These are phyloP conservation scores for Phylloscopus trochiloides DNA, from an alignment of 2,113 vertebrate genomes.

Conservation along the genomic window DNA sequence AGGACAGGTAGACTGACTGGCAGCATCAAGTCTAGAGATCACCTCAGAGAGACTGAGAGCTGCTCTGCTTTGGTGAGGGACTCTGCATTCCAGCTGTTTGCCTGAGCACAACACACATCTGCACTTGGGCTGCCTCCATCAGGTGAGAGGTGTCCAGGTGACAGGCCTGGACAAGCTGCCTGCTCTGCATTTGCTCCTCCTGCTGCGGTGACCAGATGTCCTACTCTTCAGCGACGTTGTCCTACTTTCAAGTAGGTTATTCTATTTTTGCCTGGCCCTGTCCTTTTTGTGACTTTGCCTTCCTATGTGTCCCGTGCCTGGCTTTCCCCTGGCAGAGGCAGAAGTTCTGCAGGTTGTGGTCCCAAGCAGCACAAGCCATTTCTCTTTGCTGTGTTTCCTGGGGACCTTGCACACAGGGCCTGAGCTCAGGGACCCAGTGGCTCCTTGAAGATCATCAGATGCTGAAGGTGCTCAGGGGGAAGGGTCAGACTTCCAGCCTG, in stretches of 20 bases:
- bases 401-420: too few species aligned
- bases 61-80: background rate
- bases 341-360: background rate
- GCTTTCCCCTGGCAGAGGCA: background rate
- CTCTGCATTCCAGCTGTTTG: background rate
- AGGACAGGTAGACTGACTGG: background rate
- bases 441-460: background rate
- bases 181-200: background rate
- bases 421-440: fast-evolving
- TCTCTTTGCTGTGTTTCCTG: background rate
- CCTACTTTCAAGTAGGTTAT: slow-evolving; percentile 64
- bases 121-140: background rate
- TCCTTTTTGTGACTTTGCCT: slow-evolving; percentile 57
- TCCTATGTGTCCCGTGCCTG: fast-evolving
- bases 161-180: background rate
- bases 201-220: slow-evolving; percentile 32
- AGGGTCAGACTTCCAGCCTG: background rate
- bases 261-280: slow-evolving; percentile 61
- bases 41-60: background rate
- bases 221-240: background rate
- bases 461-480: background rate
- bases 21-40: background rate
- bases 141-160: background rate
- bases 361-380: background rate
- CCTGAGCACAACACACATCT: background rate